These are phyloP conservation scores for Chaetorhynchus papuensis DNA, from an alignment of 2,113 vertebrate species.

Conservation along the genomic window DNA sequence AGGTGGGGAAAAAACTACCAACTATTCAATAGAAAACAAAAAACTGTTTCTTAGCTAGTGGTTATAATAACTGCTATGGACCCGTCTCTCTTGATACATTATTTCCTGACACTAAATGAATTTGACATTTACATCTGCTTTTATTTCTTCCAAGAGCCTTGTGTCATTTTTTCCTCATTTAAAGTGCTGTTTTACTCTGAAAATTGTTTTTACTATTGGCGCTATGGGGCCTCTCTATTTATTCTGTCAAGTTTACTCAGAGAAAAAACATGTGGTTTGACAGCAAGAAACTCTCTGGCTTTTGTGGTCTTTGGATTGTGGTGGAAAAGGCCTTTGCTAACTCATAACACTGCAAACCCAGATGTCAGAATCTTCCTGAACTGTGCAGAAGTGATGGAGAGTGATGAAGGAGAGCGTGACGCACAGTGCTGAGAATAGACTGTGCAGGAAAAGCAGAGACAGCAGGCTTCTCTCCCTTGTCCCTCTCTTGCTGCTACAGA, in stretches of 20 bases:
- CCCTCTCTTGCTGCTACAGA: background rate
- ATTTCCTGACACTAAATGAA: slow-evolving; percentile 9
- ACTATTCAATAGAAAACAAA: background rate
- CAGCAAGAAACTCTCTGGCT: background rate
- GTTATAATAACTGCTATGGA: background rate
- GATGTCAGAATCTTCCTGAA: background rate
- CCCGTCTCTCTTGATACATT: background rate
- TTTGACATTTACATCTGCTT: slow-evolving; percentile 17
- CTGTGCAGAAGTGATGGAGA: background rate
- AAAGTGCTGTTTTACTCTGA: background rate
- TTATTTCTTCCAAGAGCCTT: background rate
- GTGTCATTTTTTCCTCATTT: background rate
- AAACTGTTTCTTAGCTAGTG: background rate
- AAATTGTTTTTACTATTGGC: background rate
- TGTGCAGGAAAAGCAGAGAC: background rate
- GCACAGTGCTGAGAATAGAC: background rate
- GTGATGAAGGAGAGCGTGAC: background rate
- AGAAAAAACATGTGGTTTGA: background rate
- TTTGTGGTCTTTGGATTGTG: background rate
- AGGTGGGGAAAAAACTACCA: background rate
- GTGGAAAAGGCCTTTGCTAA: background rate
- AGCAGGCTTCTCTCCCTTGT: background rate
- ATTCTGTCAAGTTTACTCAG: background rate
- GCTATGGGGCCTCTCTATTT: background rate
- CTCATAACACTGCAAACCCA: background rate